phyloP scores from a whole-genome alignment of 2,797 vertebrate genomes.

The Gadopsis bispinosus region DNA sequence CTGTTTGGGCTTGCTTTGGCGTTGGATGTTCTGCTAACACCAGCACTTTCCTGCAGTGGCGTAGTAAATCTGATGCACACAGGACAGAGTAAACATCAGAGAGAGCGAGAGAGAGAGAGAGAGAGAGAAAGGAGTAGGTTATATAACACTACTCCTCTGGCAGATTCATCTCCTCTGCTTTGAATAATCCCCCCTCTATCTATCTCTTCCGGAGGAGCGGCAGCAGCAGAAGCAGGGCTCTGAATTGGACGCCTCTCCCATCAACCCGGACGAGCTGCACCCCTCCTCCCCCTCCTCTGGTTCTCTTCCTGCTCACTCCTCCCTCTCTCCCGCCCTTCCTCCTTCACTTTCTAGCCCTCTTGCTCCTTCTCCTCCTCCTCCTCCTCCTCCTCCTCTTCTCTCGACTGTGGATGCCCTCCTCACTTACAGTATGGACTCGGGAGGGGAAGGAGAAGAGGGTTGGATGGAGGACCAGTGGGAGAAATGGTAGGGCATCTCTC shows the following conservation, averaged over 20 bases:
- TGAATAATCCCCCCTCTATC: conserved; percentile 42
- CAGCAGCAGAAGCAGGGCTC: conserved; percentile 39
- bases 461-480: conserved; percentile 99
- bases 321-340: conserved; percentile 52
- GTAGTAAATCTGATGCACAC: conserved; percentile 74
- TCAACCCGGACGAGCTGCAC: conserved; percentile 67
- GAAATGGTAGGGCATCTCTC: conserved; percentile 90
- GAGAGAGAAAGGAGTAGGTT: conserved; percentile 53
- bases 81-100: conserved; percentile 62
- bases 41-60: conserved; percentile 67
- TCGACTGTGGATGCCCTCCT: conserved; percentile 82
- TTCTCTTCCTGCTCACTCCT: conserved; percentile 57
- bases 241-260: conserved; percentile 65
- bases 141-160: conserved; percentile 67
- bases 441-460: conserved; percentile 91
- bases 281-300: conserved; percentile 62
- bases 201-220: conserved; percentile 45
- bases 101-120: conserved; percentile 19
- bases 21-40: conserved; percentile 66
- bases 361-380: conserved; percentile 50
- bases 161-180: conserved; percentile 52
- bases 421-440: conserved; percentile 92
- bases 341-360: conserved; percentile 65
- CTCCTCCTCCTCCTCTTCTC: conserved; percentile 45
- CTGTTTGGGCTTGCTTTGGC: conserved; percentile 42